These are phyloP conservation scores for Vulpes ferrilata DNA, from an alignment of 2,113 vertebrate species.

Conservation along the genomic window DNA sequence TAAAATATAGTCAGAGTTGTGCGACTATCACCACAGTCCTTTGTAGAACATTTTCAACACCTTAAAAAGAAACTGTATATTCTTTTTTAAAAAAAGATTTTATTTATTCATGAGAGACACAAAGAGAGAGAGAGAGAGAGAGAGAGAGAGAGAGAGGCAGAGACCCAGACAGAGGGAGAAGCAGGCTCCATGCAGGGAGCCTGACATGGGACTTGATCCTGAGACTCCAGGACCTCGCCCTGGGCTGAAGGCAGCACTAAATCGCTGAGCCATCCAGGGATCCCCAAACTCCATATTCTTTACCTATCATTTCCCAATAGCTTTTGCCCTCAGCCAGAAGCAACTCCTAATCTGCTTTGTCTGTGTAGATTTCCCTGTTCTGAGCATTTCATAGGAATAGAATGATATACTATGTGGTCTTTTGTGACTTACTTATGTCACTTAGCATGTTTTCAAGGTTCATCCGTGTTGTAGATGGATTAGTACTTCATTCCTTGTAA, in stretches of 20 bases:
- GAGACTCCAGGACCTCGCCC: too few species aligned
- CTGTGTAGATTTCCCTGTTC: background rate
- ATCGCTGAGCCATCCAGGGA: too few species aligned
- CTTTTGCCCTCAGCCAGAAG: background rate
- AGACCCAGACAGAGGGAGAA: too few species aligned
- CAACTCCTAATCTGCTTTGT: background rate
- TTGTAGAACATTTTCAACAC: slow-evolving; percentile 12
- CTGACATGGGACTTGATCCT: too few species aligned
- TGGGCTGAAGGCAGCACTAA: too few species aligned
- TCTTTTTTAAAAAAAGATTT: background rate
- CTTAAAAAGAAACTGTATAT: background rate
- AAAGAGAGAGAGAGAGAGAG: too few species aligned
- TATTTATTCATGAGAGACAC: too few species aligned
- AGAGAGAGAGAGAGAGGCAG: too few species aligned
- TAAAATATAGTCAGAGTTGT: background rate
- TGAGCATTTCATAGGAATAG: background rate
- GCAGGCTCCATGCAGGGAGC: too few species aligned
- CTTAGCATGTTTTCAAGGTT: background rate
- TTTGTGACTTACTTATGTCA: background rate
- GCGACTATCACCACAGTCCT: background rate
- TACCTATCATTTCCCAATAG: background rate
- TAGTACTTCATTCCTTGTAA: background rate
- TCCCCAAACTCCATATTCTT: background rate
- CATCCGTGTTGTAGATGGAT: background rate
- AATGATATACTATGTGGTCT: background rate